Conservation (phyloP, 2,113 vertebrate genomes). For the Sylvilagus bachmani region DNA sequence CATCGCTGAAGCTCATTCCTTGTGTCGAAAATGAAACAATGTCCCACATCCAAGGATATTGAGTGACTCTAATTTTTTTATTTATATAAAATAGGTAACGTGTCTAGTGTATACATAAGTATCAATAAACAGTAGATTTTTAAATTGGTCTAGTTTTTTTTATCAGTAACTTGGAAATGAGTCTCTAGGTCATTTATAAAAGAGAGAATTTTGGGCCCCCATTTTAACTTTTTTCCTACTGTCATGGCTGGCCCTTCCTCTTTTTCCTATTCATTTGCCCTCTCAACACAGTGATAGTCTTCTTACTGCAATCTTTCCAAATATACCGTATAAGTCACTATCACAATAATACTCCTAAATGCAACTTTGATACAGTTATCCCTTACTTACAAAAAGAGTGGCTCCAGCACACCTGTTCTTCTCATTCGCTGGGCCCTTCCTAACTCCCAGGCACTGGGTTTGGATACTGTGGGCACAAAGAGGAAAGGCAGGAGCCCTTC, state of each 20-base stretch:
- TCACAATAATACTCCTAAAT: not conserved
- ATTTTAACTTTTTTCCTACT: not conserved
- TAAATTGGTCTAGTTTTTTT: not conserved
- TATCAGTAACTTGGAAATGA: slow-evolving; percentile 10
- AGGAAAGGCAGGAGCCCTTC: not conserved
- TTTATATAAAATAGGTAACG: slow-evolving; percentile 37
- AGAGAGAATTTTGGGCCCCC: not conserved
- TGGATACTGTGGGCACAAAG: not conserved
- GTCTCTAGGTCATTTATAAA: not conserved
- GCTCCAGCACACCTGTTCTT: not conserved
- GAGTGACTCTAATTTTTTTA: slow-evolving; percentile 17
- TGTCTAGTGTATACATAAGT: not conserved
- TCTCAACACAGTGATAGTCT: not conserved
- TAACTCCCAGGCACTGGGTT: not conserved
- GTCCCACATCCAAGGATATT: not conserved
- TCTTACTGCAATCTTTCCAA: not conserved
- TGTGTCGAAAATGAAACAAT: slow-evolving; percentile 18
- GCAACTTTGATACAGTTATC: not conserved
- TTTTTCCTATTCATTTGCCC: not conserved
- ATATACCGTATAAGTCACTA: not conserved
- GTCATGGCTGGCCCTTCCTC: not conserved
- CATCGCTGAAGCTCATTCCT: not conserved
- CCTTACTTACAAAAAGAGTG: not conserved
- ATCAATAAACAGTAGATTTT: not conserved
- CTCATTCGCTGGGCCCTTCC: not conserved